phyloP scores from a whole-genome alignment of 2,888 invertebrate species.

The Teleogryllus oceanicus region DNA sequence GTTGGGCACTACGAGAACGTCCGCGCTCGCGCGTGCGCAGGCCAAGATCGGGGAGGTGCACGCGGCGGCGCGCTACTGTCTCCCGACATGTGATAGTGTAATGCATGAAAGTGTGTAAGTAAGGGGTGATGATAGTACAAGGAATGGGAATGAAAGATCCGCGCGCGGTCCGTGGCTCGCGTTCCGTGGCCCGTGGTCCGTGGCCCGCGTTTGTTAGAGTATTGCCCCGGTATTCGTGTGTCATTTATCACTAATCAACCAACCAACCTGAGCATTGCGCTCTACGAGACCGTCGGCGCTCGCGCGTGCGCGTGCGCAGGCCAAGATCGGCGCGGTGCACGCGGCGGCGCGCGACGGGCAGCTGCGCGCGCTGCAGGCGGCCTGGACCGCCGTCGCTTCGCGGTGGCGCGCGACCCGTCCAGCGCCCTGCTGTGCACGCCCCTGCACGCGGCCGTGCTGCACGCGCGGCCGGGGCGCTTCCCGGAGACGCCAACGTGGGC shows the following conservation, averaged over 20 bases:
- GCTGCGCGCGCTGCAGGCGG: slow-evolving; percentile 77
- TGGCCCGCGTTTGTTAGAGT: too few species aligned
- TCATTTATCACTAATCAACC: too few species aligned
- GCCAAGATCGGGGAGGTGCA: slow-evolving; percentile 87
- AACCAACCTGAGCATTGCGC: too few species aligned
- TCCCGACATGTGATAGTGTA: too few species aligned
- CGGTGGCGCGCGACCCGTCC: slow-evolving; percentile 81
- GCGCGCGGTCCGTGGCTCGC: too few species aligned
- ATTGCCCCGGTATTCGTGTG: too few species aligned
- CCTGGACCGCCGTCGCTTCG: slow-evolving; percentile 87
- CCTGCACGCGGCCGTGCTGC: slow-evolving; percentile 79
- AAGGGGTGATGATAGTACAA: too few species aligned
- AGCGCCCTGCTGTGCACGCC: slow-evolving; percentile 75
- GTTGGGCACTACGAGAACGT: too few species aligned
- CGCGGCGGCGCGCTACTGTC: slow-evolving; percentile 67
- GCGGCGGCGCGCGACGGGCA: slow-evolving; percentile 80
- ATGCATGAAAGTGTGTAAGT: too few species aligned
- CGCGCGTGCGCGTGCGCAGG: slow-evolving; percentile 52
- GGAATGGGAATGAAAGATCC: too few species aligned
- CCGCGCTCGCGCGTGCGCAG: slow-evolving; percentile 49
- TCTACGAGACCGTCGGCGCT: too few species aligned
- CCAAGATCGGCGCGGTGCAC: slow-evolving; percentile 86
- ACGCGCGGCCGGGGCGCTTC: slow-evolving; percentile 77
- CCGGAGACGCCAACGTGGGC: slow-evolving; percentile 77
- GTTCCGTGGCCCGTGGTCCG: too few species aligned